Percentiles rank a stretch among this genome's conserved stretches.
Conservation (phyloP, 1,140 invertebrate genomes). For the Drosophila chauvacae region DNA sequence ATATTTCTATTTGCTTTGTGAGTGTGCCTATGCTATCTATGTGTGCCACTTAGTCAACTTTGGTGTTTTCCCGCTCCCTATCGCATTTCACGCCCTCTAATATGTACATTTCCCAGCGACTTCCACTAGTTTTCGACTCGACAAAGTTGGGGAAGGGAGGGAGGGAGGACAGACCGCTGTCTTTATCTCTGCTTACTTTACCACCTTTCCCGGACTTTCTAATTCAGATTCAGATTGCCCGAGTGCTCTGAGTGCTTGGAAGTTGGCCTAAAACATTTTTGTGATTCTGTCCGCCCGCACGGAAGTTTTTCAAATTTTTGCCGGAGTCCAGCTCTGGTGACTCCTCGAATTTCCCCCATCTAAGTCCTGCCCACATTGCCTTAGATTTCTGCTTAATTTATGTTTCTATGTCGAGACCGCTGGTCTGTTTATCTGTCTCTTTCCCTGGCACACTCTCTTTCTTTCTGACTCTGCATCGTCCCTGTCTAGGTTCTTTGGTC, state of each 20-base stretch:
- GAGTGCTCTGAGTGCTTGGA: slow-evolving; percentile 31
- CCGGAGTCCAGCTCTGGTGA: slow-evolving; percentile 21
- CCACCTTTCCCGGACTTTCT: slow-evolving; percentile 24
- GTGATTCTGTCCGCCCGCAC: slow-evolving; percentile 37
- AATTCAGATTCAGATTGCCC: slow-evolving; percentile 44
- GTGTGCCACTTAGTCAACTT: slow-evolving; percentile 66
- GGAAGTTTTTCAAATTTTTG: slow-evolving; percentile 61
- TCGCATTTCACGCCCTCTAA: slow-evolving; percentile 22
- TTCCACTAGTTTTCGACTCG: slow-evolving; percentile 7
- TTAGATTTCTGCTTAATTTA: slow-evolving; percentile 73
- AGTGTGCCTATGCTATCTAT: slow-evolving; percentile 54
- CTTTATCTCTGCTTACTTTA: slow-evolving; percentile 45
- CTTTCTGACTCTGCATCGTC: background rate
- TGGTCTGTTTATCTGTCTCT: slow-evolving; percentile 59
- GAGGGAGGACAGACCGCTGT: background rate
- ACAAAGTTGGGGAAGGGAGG: slow-evolving; percentile 10
- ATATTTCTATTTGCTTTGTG: slow-evolving; percentile 15
- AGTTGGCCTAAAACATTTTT: slow-evolving; percentile 69
- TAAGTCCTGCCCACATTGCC: slow-evolving; percentile 24
- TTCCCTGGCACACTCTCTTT: slow-evolving; percentile 19
- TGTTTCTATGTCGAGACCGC: slow-evolving; percentile 64
- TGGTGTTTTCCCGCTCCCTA: slow-evolving; percentile 7
- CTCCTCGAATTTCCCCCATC: slow-evolving; percentile 5
- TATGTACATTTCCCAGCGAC: slow-evolving; percentile 27
- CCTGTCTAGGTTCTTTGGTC: slow-evolving; percentile 3